These are phyloP conservation scores for Escarpia spicata DNA, from an alignment of 2,888 invertebrate species.

Conservation along the genomic window DNA sequence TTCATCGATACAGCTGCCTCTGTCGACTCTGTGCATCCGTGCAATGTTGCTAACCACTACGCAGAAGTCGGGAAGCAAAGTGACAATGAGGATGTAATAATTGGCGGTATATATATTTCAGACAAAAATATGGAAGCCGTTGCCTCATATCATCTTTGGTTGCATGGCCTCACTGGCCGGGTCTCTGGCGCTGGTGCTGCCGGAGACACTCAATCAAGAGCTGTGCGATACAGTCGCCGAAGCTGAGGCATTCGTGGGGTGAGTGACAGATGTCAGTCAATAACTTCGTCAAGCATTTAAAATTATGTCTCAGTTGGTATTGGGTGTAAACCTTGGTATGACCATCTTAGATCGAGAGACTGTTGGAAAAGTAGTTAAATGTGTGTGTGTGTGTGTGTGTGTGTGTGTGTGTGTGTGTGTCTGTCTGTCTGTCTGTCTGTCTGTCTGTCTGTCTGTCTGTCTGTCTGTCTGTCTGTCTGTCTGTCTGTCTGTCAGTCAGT, in stretches of 20 bases:
- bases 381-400: no score
- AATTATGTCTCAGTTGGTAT: not conserved
- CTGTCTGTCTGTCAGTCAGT: no score
- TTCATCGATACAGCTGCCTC: not conserved
- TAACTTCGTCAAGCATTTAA: not conserved
- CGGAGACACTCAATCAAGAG: conserved; percentile 33
- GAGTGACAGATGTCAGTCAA: not conserved
- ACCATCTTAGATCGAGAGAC: not conserved
- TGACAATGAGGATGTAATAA: not conserved
- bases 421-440: no score
- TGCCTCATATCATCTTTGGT: conserved; percentile 41
- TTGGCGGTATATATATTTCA: conserved; percentile 24
- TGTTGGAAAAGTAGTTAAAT: not conserved
- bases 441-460: no score
- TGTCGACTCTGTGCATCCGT: not conserved
- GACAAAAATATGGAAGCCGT: conserved; percentile 36
- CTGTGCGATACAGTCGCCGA: conserved; percentile 39
- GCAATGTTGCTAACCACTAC: not conserved
- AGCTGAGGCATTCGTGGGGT: conserved; percentile 31
- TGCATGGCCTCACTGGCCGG: conserved; percentile 37
- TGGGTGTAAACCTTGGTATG: not conserved
- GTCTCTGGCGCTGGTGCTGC: conserved; percentile 34
- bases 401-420: no score
- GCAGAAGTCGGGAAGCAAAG: not conserved
- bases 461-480: no score